Base-by-base conservation (phyloP, 2,797 vertebrate genomes). In the Cheirogaleus major region DNA sequence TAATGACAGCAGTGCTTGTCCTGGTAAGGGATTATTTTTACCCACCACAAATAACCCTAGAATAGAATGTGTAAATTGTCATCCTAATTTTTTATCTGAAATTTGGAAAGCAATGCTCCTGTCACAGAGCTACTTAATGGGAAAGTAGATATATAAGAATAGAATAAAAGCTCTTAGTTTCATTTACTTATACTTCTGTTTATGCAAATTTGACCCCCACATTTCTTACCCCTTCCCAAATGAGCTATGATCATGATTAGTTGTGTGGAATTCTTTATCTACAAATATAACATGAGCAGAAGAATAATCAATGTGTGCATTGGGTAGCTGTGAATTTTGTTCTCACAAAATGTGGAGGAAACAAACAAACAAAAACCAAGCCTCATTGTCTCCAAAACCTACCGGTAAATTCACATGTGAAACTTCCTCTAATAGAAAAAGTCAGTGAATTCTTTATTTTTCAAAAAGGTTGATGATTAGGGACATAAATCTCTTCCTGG, bases 401-500 rank as follows among this genome's bases (percentile, higher is more conserved):
- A 76, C 35, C 18, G 63, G 4, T 55, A 76, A 85, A 88, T 80
- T 85, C 48, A 38, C 32, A 48, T 63, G 48, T 82, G 41, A 89
- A 89, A 61, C 32, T 59, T 59, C 30, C 35, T 67, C 30, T 79
- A 72, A 73, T 32, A 38, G 48, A 89, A 63, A 5, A 88, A 70
- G 48, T 78, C 59, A 70, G 7, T 69, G 32, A 79, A 65, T 86
- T 86, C 41, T 65, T 84, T 95, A 59, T 50, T 93, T 91, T 67
- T 89, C 61, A 81, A 43, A 43, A 30, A 91, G 35, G 17, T 32
- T 35, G 17, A 85, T 30, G 30, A 88, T 88, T 35, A 89, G 52
- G 67, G 61, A 94, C 93, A 91, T 57, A 81, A 93, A 78, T 35
- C 32, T 30, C n/a, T 96, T 81, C 18, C 17, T n/a, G 65, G 81